These are phyloP conservation scores for Drosophila azteca DNA, from an alignment of 1,140 invertebrate genomes.

Conservation along the genomic window DNA sequence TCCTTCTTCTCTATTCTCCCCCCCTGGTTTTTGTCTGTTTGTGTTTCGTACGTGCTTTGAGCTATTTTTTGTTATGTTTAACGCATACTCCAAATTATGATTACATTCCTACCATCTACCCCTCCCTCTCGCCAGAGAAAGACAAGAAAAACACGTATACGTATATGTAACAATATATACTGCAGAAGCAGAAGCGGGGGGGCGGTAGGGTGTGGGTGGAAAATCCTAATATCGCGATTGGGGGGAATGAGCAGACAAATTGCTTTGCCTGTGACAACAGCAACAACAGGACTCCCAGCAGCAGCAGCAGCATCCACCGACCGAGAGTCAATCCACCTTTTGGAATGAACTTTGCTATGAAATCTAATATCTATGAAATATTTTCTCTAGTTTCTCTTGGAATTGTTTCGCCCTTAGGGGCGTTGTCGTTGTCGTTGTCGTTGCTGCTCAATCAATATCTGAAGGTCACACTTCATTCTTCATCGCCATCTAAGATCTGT, in stretches of 20 bases:
- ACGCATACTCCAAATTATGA: slow-evolving; percentile 77
- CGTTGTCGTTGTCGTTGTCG: too few relatives aligned
- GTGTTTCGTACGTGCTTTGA: slow-evolving; percentile 72
- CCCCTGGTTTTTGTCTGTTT: slow-evolving; percentile 12
- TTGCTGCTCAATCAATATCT: slow-evolving; percentile 70
- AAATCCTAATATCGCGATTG: slow-evolving; percentile 19
- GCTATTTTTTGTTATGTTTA: slow-evolving; percentile 81
- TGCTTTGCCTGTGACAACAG: slow-evolving; percentile 33
- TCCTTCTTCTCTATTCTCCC: too few relatives aligned
- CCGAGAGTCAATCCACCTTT: too few relatives aligned
- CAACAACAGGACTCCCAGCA: too few relatives aligned
- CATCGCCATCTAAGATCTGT: background rate
- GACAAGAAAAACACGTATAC: slow-evolving; percentile 31
- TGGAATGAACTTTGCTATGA: too few relatives aligned
- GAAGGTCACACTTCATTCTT: slow-evolving; percentile 54
- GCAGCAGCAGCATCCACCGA: too few relatives aligned
- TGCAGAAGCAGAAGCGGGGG: too few relatives aligned
- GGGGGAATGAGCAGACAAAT: slow-evolving; percentile 37
- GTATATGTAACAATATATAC: background rate
- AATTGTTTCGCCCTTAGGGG: slow-evolving; percentile 33
- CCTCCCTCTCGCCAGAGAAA: too few relatives aligned
- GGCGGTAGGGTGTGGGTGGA: too few relatives aligned
- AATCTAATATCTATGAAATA: background rate
- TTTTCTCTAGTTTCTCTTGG: slow-evolving; percentile 19
- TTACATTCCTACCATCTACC: slow-evolving; percentile 55